Evolutionary conservation across 1,140 invertebrate genomes (phyloP), one percentile per base, ranked within the genome.

Genomic region (Matsumurasca onukii): DNA sequence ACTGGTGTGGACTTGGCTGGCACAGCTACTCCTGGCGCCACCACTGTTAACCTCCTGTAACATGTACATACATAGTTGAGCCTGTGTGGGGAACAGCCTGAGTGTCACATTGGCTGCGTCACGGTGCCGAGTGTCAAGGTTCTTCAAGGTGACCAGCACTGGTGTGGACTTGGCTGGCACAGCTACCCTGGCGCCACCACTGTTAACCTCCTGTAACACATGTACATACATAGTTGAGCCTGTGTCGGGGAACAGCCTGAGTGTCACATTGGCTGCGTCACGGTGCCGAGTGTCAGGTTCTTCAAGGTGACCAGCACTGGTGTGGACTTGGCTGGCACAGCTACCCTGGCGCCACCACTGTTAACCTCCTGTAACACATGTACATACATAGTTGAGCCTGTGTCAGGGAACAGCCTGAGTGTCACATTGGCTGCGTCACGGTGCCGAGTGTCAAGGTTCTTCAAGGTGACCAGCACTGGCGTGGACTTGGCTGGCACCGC

Each of bases 141-240:
- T 51, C 69, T 85, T 84, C 22, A 86, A 79, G 25, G 84, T 85
- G 31, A 87, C 82, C 13, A 86, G 80, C 39, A 86, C 80, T 9
- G 85, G 84, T 49, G 84, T 86, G 2, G 83, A 83, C 75, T 85
- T 85, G 13, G 85, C 85, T 0, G 85, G 85, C 3, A 85, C 85
- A 1, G 84, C 85, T 15, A 85, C 78, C 74, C 84, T 1, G 85
- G 85, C 13, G 84, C 83, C 52, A 86, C 85, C 20, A 87, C 83
- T 30, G 85, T 86, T 75, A 86, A 31, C 49, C 68, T 69, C 66
- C 66, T 68, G 55, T 1, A 66, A 66, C 64, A 66, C 29, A 31
- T n/a, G n/a, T n/a, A n/a, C n/a, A 15, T 29, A 25, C 17, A 31
- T 31, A 3, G 31, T 20, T n/a, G 17, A 29, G 20, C 17, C 29